Conservation (phyloP, 2,797 vertebrate species). For the Perodicticus potto region DNA sequence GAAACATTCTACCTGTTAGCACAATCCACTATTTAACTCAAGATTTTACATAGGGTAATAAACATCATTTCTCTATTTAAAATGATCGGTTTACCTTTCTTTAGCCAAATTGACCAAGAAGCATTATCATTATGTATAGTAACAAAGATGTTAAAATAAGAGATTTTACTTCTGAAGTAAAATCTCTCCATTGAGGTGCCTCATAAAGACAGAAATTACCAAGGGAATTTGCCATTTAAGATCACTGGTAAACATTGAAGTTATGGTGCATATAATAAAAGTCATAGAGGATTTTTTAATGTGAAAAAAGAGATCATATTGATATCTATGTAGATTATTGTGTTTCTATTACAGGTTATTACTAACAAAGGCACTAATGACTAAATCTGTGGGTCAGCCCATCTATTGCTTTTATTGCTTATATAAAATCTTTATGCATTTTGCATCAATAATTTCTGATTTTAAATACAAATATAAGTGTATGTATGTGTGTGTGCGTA, state of each 20-base stretch:
- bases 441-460: not conserved
- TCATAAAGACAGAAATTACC: not conserved
- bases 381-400: not conserved
- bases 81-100: constrained; percentile 3
- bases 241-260: not conserved
- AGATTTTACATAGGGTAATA: not conserved
- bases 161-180: constrained; percentile 14
- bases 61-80: constrained; percentile 15
- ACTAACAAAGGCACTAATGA: not conserved
- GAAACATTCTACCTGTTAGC: constrained; percentile 71
- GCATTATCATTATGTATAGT: not conserved
- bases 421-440: constrained; percentile 5
- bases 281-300: constrained; percentile 20
- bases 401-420: constrained; percentile 1
- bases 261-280: constrained; percentile 1
- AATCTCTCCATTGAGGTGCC: not conserved
- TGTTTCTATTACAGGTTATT: not conserved
- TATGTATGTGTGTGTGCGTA: too few species aligned
- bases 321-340: not conserved
- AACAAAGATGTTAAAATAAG: constrained; percentile 26
- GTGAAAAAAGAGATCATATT: not conserved
- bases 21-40: constrained; percentile 10
- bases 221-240: constrained; percentile 16
- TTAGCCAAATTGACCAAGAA: constrained; percentile 11
- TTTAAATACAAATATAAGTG: not conserved